Evolutionary conservation across 2,113 vertebrate species (phyloP), one percentile per base, ranked within the genome.

Genomic region (Sigmodon hispidus): DNA sequence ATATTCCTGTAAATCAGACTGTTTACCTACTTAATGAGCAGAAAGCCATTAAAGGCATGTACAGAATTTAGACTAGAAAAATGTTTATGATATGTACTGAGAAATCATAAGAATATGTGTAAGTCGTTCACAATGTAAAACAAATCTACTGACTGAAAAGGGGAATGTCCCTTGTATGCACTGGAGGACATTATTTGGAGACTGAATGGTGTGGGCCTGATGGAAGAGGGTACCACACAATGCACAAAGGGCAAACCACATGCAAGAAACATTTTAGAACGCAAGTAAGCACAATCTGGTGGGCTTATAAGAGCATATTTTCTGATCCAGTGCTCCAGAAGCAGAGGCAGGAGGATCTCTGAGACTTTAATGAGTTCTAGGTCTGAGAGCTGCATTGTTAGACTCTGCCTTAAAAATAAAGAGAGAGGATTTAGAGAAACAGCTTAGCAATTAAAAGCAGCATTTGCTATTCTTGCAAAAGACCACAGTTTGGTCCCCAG

Each of bases 121-220:
- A 91, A 94, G 52, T 26, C 40, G 80, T 57, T 90, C 57, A 76
- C 19, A 34, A 13, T 77, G 7, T 77, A 83, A 77, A 94, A 91
- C 65, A 61, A 89, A 79, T 48, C 76, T 13, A 84, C 50, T 9
- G 0, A 70, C 59, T 86, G 52, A 73, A 67, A 16, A 81, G 80
- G 87, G 76, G 15, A 76, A 85, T 34, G 61, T 75, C 29, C 29
- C 61, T 61, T 36, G 11, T 24, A 29, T 15, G 21, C 73, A 89
- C 76, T 67, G 21, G 31, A 76, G 69, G 72, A 76, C 80, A 76
- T 34, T 50, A 73, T n/a, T 55, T 80, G 29, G 40, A 59, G 15
- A 19, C 0, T 55, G 22, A 59, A 65, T 31, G 36, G 10, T 16
- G n/a, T 21, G 87, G 61, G 36, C 48, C 84, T 88, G 17, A 73